phyloP scores from a whole-genome alignment of 2,113 vertebrate species.

The Tinamus guttatus region DNA sequence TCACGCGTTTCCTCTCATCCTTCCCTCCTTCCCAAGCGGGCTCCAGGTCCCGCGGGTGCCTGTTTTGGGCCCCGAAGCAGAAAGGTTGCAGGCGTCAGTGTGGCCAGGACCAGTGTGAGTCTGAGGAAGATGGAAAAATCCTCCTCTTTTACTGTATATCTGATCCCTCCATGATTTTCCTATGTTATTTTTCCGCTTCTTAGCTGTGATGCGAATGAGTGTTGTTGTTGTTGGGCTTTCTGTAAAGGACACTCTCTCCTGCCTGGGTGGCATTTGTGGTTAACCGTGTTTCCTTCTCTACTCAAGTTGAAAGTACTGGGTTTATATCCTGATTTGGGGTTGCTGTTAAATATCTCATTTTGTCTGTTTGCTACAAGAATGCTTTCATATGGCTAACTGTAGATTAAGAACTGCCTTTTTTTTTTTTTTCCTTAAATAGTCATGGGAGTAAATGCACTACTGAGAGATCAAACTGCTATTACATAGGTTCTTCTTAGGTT shows the following conservation, averaged over 20 bases:
- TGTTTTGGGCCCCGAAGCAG: not conserved
- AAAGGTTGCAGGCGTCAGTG: not conserved
- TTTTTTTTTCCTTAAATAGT: conserved; percentile 27
- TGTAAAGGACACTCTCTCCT: not conserved
- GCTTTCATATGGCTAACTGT: conserved; percentile 14
- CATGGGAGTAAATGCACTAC: not conserved
- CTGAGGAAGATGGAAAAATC: not conserved
- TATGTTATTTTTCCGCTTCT: not conserved
- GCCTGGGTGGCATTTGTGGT: not conserved
- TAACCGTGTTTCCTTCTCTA: not conserved
- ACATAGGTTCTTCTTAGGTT: not conserved
- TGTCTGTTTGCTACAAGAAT: conserved; percentile 19
- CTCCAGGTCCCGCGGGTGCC: not conserved
- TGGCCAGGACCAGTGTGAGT: not conserved
- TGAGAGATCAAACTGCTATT: not conserved
- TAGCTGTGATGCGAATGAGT: not conserved
- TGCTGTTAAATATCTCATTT: conserved; percentile 3
- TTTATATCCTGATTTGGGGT: not conserved
- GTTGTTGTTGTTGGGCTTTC: not conserved
- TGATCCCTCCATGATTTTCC: not conserved
- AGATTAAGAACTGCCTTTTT: not conserved
- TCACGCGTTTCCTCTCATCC: not conserved
- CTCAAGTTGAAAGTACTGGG: not conserved
- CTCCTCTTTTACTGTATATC: too few species aligned
- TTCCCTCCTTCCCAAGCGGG: not conserved